Evolutionary conservation across 2,113 vertebrate genomes (phyloP).

Genomic region (Tetraodon nigroviridis): DNA sequence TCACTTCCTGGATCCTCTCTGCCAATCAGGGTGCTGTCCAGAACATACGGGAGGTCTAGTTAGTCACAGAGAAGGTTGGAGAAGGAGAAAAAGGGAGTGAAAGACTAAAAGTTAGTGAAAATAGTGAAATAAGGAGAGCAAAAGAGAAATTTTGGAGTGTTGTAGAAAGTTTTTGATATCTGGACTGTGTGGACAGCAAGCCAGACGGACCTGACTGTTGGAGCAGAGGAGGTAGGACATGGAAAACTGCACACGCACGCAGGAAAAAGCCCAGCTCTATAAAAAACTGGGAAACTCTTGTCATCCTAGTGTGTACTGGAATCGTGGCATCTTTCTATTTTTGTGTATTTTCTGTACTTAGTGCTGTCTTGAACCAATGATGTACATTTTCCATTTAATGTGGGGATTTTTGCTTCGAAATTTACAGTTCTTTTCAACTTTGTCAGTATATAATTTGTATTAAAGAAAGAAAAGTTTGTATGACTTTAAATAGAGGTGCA

Average conservation of each 20-base stretch:
- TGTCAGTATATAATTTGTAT: too few relatives aligned
- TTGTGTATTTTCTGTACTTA: too few relatives aligned
- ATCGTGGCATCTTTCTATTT: neutral
- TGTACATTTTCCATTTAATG: too few relatives aligned
- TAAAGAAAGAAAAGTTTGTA: too few relatives aligned
- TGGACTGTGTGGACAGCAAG: conserved; percentile 2
- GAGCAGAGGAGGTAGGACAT: conserved; percentile 45
- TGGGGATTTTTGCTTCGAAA: too few relatives aligned
- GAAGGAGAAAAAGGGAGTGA: conserved; percentile 17
- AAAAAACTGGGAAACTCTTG: neutral
- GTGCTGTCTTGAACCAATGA: neutral
- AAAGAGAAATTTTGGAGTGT: neutral
- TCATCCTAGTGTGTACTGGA: neutral
- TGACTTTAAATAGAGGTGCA: too few relatives aligned
- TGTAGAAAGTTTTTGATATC: neutral
- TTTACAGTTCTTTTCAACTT: too few relatives aligned
- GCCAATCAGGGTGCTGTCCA: conserved; percentile 34
- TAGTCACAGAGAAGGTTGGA: neutral
- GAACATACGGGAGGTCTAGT: conserved; percentile 21
- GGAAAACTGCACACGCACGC: conserved; percentile 4
- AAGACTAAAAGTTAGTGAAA: neutral
- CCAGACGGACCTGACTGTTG: conserved; percentile 1
- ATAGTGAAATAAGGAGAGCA: neutral
- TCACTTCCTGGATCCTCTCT: conserved; percentile 27
- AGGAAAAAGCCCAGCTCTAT: conserved; percentile 1